These are phyloP conservation scores for Danaus chrysippus DNA, from an alignment of 2,888 invertebrate genomes.

Conservation along the genomic window DNA sequence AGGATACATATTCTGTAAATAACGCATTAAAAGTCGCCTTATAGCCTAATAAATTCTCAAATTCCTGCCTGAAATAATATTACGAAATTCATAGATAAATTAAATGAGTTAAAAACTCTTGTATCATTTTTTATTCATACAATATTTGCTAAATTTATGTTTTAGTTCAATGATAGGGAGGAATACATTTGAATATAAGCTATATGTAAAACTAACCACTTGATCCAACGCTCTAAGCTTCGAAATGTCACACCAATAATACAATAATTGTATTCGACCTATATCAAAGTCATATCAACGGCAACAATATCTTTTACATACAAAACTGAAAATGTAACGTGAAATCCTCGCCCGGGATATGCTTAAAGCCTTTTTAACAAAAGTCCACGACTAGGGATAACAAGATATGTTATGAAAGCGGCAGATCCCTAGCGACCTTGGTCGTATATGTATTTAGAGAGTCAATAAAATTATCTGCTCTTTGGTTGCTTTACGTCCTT, in stretches of 20 bases:
- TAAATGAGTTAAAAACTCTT: no score
- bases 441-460: slow-evolving; percentile 8
- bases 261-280: slow-evolving; percentile 1
- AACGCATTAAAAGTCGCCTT: no score
- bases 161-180: no score
- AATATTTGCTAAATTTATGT: no score
- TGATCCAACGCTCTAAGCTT: background rate
- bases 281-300: slow-evolving; percentile 7
- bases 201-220: background rate
- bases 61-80: no score
- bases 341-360: background rate
- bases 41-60: no score
- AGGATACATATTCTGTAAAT: no score
- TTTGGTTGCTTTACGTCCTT: slow-evolving; percentile 22
- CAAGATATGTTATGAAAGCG: slow-evolving; percentile 1
- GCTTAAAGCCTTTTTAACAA: background rate
- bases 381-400: background rate
- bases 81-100: no score
- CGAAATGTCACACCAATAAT: background rate
- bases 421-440: slow-evolving; percentile 8
- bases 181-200: background rate
- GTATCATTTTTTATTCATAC: no score
- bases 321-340: slow-evolving; percentile 1
- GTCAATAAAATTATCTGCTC: slow-evolving; percentile 5
- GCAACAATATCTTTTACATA: slow-evolving; percentile 3